Conservation (phyloP, 2,888 invertebrate genomes). For the Euzophera pinguis region DNA sequence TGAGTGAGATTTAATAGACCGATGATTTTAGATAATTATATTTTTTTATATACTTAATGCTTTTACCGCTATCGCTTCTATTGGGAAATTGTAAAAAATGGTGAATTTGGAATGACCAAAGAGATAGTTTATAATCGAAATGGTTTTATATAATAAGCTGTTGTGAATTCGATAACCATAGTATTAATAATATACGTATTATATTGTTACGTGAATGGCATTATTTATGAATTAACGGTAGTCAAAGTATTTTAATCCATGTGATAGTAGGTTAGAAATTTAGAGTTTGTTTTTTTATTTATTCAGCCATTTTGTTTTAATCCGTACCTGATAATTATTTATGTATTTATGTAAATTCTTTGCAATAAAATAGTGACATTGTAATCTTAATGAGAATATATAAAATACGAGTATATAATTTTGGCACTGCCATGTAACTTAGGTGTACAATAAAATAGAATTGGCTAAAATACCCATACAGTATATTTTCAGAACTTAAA, state of each 20-base stretch:
- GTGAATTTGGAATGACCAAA: conserved; percentile 62
- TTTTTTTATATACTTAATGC: no score
- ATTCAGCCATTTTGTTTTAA: conserved; percentile 27
- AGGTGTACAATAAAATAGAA: conserved; percentile 21
- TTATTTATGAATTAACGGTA: conserved; percentile 46
- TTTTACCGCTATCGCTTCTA: background rate
- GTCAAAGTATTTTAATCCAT: conserved; percentile 72
- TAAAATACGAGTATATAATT: conserved; percentile 26
- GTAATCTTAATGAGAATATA: background rate
- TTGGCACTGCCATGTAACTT: conserved; percentile 50
- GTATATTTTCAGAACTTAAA: conserved; percentile 8
- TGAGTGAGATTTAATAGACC: no score
- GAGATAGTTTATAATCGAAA: conserved; percentile 46
- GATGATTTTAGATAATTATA: no score
- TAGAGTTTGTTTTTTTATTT: conserved; percentile 18
- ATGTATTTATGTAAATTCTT: conserved; percentile 14
- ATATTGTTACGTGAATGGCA: conserved; percentile 45
- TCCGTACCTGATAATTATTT: conserved; percentile 15
- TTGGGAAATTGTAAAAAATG: conserved; percentile 9
- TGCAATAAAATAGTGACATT: conserved; percentile 12
- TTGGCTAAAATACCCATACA: conserved; percentile 11
- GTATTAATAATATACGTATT: conserved; percentile 44
- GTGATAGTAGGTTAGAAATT: conserved; percentile 65
- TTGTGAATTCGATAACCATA: conserved; percentile 62
- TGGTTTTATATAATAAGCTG: conserved; percentile 43